Evolutionary conservation across 2,888 invertebrate genomes (phyloP), one percentile per base, ranked within the genome.

Genomic region (Drosophila ezoana): DNA sequence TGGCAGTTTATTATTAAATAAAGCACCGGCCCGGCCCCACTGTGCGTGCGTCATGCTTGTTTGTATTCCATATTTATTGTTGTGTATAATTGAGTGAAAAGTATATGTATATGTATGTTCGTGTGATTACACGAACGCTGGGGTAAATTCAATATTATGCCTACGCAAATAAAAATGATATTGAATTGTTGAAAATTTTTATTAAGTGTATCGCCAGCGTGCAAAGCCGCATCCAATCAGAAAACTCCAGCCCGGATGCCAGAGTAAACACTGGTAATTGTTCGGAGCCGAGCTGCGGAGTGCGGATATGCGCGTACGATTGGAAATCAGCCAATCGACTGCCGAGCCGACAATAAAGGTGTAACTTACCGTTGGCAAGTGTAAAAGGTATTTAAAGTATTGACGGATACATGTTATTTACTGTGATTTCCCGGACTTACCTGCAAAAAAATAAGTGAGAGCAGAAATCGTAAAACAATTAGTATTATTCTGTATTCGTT

Each of bases 1-100:
- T 28, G 44, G 60, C 67, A 84, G 85, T 87, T 83, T 84, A 83
- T 83, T 83, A 83, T 83, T 87, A 79, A 87, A 83, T 83, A 83
- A 83, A 81, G 81, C 16, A 43, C 38, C 18, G 33, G 70, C 72
- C 18, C 18, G 18, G 18, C 18, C 76, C 84, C 87, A 76, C 81
- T 85, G 80, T 84, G 81, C 61, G 53, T 73, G 79, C 71, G 43
- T 73, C 66, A 60, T 79, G 77, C 79, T 81, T 87, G 84, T 81
- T 81, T 84, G 77, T 79, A 68, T 73, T 54, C 74, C 79, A 87
- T 83, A 87, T 83, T 83, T 84, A 87, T 87, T 83, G 87, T 83
- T 83, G 79, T 87, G 88, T 85, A 85, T 85, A 85, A 85, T 85
- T 85, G 85, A 87, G 85, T 85, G 85, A 85, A 85, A 85, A 85